Conservation (phyloP, 1,140 invertebrate species). For the Heliconius himera region DNA sequence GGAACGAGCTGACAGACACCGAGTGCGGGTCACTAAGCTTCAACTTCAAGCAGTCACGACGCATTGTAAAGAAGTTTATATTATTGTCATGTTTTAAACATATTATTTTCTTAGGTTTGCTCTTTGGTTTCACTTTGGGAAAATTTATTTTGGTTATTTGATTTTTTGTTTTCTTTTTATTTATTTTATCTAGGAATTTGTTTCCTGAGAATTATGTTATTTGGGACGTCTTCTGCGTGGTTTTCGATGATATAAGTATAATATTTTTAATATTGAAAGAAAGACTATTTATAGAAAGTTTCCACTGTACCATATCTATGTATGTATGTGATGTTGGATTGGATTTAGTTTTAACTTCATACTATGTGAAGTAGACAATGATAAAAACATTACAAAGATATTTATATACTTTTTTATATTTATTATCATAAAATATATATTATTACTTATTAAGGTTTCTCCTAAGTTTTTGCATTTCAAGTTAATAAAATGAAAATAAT, state of each 20-base stretch:
- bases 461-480: too few species aligned
- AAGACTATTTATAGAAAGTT: too few species aligned
- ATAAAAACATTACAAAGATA: too few species aligned
- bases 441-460: too few species aligned
- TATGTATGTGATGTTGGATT: too few species aligned
- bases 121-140: slow-evolving; percentile 56
- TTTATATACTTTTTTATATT: too few species aligned
- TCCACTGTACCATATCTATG: too few species aligned
- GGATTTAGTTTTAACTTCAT: too few species aligned
- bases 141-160: slow-evolving; percentile 45
- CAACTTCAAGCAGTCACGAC: slow-evolving; percentile 74
- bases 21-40: slow-evolving; percentile 76
- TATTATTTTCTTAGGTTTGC: slow-evolving; percentile 44
- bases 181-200: slow-evolving; percentile 23
- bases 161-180: background rate
- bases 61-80: slow-evolving; percentile 55
- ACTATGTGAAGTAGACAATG: too few species aligned
- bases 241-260: background rate
- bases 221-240: background rate
- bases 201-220: background rate
- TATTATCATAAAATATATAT: too few species aligned
- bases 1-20: slow-evolving; percentile 57
- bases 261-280: too few species aligned
- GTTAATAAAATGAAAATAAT: too few species aligned
- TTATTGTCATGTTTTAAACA: slow-evolving; percentile 37